Percentiles rank a stretch among this genome's conserved stretches.
Conservation (phyloP, 2,113 vertebrate species). For the Thinocorus orbignyianus region DNA sequence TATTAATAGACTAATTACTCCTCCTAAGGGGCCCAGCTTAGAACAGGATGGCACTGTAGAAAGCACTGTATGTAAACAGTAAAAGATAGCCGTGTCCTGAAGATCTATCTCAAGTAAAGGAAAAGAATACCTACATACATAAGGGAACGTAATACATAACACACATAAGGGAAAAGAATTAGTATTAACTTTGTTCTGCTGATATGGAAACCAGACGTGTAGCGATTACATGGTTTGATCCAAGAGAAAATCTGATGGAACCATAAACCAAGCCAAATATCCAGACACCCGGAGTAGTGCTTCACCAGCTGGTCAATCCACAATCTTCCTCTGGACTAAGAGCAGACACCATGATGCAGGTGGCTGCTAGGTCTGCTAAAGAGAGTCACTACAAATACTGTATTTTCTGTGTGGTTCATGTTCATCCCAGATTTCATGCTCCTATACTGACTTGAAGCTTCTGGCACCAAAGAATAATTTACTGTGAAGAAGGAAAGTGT, state of each 20-base stretch:
- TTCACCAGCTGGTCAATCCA: neutral
- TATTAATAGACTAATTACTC: conserved; percentile 20
- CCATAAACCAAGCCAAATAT: neutral
- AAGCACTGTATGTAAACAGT: neutral
- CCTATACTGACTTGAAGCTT: conserved; percentile 16
- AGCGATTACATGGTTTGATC: neutral
- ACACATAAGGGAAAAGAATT: neutral
- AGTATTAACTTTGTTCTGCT: neutral
- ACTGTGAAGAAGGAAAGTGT: neutral
- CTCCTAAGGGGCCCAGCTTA: neutral
- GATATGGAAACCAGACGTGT: neutral
- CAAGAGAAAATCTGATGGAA: neutral
- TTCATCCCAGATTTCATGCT: neutral
- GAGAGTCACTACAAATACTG: neutral
- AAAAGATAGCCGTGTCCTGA: neutral
- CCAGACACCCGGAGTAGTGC: neutral
- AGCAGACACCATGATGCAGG: neutral
- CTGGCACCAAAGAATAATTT: conserved; percentile 10
- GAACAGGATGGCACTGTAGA: neutral
- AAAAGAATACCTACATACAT: neutral
- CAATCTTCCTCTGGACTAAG: neutral
- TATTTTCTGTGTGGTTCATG: neutral
- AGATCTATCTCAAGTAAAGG: neutral
- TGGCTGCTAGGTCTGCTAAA: neutral
- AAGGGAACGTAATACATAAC: neutral